Evolutionary conservation across 2,797 vertebrate species (phyloP), one percentile per base, ranked within the genome.

Genomic region (Sciurus carolinensis): DNA sequence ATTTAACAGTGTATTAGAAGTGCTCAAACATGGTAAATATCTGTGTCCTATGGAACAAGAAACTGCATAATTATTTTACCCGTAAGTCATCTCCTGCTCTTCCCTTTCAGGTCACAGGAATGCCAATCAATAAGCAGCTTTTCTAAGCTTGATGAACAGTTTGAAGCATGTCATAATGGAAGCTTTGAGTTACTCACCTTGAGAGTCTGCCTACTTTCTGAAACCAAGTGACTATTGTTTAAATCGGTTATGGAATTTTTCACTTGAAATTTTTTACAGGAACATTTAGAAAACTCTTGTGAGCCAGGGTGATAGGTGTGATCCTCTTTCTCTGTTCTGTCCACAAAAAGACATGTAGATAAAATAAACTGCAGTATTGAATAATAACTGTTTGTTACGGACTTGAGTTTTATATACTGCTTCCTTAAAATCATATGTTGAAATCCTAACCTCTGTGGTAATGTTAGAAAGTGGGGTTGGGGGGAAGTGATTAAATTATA

Each of bases 251-350:
- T 18, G 54, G 17, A 77, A 92, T 54, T 85, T 88, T 52, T 92
- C 12, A 94, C 39, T 84, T 89, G 47, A 57, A 79, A 89, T 9
- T 20, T 77, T 69, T 81, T 83, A 84, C 8, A 2, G 84, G 67
- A 93, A 87, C 28, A 81, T 94, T 91, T 85, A 57, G 30, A 75
- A 92, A 91, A 75, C 12, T 71, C 54, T 77, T 24, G 26, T 66
- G 66, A 59, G 15, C 10, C 52, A 86, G 54, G 3, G 47, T 64
- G n/a, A 86, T 57, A 33, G 5, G n/a, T 67, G 30, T 76, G 59
- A 89, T 18, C 28, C 8, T 72, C n/a, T 33, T 7, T 81, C 50
- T 95, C 52, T 66, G 39, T 80, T 89, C 50, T 24, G 36, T 88
- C 7, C 33, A 26, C 36, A 44, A 64, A 90, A 33, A 57, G 44